Base-by-base conservation (phyloP, 53 echinoderm and acorn worm species). In the Henricia sp. region DNA sequence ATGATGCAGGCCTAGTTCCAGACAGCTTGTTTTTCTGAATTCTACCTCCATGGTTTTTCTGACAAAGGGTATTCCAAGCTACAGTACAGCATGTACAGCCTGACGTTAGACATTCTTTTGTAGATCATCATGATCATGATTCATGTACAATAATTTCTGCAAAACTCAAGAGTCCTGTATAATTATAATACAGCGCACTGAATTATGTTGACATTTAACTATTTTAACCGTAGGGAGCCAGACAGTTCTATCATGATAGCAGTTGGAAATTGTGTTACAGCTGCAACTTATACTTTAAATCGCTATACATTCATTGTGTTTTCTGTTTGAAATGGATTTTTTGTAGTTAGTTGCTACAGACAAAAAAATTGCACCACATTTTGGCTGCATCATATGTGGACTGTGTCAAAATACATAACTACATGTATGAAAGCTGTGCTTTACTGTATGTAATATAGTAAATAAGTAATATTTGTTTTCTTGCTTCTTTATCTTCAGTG, bases 391-490 rank as follows among this genome's bases (percentile, higher is more conserved):
- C 48, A 46, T 46, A 46, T 46, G 48, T 46, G 48, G 48, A 46
- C 48, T 46, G 48, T 46, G 30, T 62, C 62, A 59, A 59, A 59
- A 59, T 59, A 59, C n/a, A 20, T 46, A 46, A 8, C 8, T 6
- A 59, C 59, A 59, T 59, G 59, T 59, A 59, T 59, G 59, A 59
- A 59, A 59, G 59, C 59, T 59, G 59, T 59, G 59, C 59, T 59
- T 59, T 46, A 46, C 48, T 59, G 59, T 59, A 59, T 2, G 26
- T n/a, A 21, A 59, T 26, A 62, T 62, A 62, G 29, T 25, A 6
- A 4, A 62, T 0, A 27, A 21, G 20, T n/a, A n/a, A 21, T 14
- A 2, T 62, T 62, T 62, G 5, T 28, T 62, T 62, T n/a, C n/a
- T n/a, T n/a, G 21, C 23, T 27, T 62, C 28, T 62, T 62, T 62